These are phyloP conservation scores for Antheraea assamensis DNA, from an alignment of 2,888 invertebrate species.

Conservation along the genomic window DNA sequence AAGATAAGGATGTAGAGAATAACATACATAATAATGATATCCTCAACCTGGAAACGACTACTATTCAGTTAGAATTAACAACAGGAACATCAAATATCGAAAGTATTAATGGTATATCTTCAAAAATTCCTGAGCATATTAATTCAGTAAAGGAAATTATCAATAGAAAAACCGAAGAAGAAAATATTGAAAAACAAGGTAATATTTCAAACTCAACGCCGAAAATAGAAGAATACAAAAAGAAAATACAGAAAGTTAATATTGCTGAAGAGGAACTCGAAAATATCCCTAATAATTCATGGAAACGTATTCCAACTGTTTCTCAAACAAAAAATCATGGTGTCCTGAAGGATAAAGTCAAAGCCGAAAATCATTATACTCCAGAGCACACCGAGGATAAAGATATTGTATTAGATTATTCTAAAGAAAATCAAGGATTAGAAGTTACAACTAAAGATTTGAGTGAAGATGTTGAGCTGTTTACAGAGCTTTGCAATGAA, in stretches of 20 bases:
- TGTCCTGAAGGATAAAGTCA: conserved; percentile 62
- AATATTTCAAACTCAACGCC: conserved; percentile 48
- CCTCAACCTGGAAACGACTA: conserved; percentile 25
- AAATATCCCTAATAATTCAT: conserved; percentile 71
- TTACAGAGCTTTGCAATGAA: conserved; percentile 91
- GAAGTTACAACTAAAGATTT: conserved; percentile 88
- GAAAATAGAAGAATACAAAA: conserved; percentile 73
- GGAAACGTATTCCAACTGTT: conserved; percentile 83
- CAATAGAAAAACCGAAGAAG: conserved; percentile 43
- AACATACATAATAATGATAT: conserved; percentile 29
- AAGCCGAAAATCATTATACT: conserved; percentile 51
- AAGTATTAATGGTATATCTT: conserved; percentile 30
- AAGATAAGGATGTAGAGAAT: conserved; percentile 25
- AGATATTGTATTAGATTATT: conserved; percentile 67
- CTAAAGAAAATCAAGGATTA: conserved; percentile 84
- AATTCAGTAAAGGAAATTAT: conserved; percentile 30
- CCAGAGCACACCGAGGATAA: conserved; percentile 56
- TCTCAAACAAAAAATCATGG: conserved; percentile 74
- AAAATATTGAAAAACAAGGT: conserved; percentile 38
- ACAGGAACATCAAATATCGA: conserved; percentile 22
- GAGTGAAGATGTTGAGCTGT: conserved; percentile 89
- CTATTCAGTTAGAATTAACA: conserved; percentile 25
- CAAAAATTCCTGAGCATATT: conserved; percentile 35
- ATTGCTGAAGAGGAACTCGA: conserved; percentile 71
- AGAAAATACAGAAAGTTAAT: conserved; percentile 76